Conservation (phyloP, 2,113 vertebrate genomes). For the Carollia perspicillata region DNA sequence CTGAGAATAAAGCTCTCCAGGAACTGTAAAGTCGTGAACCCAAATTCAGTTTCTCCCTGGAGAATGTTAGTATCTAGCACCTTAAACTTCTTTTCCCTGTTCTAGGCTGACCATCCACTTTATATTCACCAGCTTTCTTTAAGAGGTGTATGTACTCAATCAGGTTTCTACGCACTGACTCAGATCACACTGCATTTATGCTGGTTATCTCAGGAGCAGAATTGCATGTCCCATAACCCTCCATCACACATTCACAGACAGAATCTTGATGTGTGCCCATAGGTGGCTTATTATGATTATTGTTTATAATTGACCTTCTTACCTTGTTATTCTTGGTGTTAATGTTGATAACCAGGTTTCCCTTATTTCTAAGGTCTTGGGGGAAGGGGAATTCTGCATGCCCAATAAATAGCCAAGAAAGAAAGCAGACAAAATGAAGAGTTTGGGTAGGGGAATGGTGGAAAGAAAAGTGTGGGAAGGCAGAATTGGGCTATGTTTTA, state of each 20-base stretch:
- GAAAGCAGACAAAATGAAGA: background rate
- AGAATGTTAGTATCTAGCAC: background rate
- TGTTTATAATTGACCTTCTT: background rate
- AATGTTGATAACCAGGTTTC: background rate
- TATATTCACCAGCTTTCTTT: slow-evolving; percentile 14
- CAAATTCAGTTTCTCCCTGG: background rate
- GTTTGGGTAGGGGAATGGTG: background rate
- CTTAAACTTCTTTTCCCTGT: background rate
- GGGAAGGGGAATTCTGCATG: background rate
- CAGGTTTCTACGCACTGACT: background rate
- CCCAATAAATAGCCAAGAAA: background rate
- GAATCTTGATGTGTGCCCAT: background rate
- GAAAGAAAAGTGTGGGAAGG: background rate
- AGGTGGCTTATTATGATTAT: background rate
- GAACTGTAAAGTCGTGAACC: background rate
- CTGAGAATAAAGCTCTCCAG: background rate
- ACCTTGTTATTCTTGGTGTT: background rate
- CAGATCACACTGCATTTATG: background rate
- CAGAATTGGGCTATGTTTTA: background rate
- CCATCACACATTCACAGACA: background rate
- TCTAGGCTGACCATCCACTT: background rate
- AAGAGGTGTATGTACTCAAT: background rate
- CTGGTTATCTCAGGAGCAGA: background rate
- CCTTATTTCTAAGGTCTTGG: background rate
- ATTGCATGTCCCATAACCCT: background rate